Evolutionary conservation across 2,797 vertebrate genomes (phyloP), one percentile per base, ranked within the genome.

Genomic region (Melopsittacus undulatus): DNA sequence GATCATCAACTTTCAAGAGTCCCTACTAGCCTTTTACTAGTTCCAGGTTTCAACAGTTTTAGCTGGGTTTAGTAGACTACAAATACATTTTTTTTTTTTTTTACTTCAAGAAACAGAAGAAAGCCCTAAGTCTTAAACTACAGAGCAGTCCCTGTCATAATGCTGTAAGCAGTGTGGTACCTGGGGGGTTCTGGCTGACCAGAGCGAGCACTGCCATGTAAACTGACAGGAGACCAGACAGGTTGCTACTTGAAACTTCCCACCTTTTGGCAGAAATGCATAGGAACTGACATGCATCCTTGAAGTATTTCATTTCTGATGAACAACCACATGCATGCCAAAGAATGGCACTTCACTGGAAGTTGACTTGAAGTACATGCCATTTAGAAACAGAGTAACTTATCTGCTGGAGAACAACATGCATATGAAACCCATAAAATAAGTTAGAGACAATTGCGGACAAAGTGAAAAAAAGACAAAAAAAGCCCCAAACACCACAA

Each of bases 161-260:
- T 0, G 2, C 56, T 14, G 51, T 10, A 45, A 77, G 68, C 64
- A 59, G 70, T 12, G 30, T 8, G 24, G 56, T 46, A 76, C 36
- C 36, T 5, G 26, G 45, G 54, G 63, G 2, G 1, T 54, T 49
- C 13, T 0, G 11, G 77, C 78, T 38, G 81, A 46, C 52, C 70
- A 43, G 38, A 26, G 26, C 0, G 2, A 80, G 56, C 0, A 5
- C 40, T 32, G 87, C 76, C 2, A 0, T 83, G 87, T 66, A 89
- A 91, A 34, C 40, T 89, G 91, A 40, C 82, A 85, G 87, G 2
- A 76, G 27, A 63, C 9, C 30, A 38, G 82, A 68, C 66, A 88
- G 77, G 61, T 3, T 89, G 91, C 83, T 51, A 42, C 85, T 91
- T 83, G 69, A 83, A 92, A 46, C 30, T 87, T 46, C 77, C 62